Conservation (phyloP, 2,113 vertebrate species). For the Aphyosemion australe region DNA sequence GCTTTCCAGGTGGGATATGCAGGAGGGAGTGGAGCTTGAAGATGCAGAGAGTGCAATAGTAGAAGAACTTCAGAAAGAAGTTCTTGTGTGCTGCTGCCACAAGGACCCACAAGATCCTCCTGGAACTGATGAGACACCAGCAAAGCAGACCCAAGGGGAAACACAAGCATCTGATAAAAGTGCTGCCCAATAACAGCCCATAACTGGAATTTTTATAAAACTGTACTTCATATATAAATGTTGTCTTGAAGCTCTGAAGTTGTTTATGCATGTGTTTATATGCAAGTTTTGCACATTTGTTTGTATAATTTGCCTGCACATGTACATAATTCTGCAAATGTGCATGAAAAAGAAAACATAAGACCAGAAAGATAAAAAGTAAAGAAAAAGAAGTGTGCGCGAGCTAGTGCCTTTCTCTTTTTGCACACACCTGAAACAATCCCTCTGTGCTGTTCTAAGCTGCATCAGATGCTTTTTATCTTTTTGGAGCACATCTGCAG, state of each 20-base stretch:
- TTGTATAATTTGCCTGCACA: conserved; percentile 33
- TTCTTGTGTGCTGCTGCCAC: conserved; percentile 70
- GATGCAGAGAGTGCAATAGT: conserved; percentile 86
- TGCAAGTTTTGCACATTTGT: conserved; percentile 13
- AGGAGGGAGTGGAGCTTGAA: conserved; percentile 83
- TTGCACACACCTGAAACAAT: conserved; percentile 55
- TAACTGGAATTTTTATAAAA: conserved; percentile 46
- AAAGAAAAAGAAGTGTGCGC: conserved; percentile 36
- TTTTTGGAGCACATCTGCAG: conserved; percentile 64
- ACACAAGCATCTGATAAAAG: conserved; percentile 54
- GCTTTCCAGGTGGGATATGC: conserved; percentile 94
- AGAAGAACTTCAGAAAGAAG: conserved; percentile 83
- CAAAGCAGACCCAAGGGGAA: conserved; percentile 54
- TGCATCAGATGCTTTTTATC: conserved; percentile 63
- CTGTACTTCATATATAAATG: conserved; percentile 61
- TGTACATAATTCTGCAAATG: conserved; percentile 26
- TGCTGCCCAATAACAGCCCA: conserved; percentile 55
- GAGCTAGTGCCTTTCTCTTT: conserved; percentile 37
- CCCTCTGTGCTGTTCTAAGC: conserved; percentile 49
- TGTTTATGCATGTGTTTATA: conserved; percentile 11
- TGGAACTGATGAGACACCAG: conserved; percentile 46
- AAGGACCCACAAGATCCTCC: conserved; percentile 47
- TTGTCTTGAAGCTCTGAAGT: conserved; percentile 44
- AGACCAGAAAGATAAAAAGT: conserved; percentile 24
- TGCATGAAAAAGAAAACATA: conserved; percentile 26